These are phyloP conservation scores for Trematomus loennbergii DNA, from an alignment of 2,113 vertebrate genomes.

Conservation along the genomic window DNA sequence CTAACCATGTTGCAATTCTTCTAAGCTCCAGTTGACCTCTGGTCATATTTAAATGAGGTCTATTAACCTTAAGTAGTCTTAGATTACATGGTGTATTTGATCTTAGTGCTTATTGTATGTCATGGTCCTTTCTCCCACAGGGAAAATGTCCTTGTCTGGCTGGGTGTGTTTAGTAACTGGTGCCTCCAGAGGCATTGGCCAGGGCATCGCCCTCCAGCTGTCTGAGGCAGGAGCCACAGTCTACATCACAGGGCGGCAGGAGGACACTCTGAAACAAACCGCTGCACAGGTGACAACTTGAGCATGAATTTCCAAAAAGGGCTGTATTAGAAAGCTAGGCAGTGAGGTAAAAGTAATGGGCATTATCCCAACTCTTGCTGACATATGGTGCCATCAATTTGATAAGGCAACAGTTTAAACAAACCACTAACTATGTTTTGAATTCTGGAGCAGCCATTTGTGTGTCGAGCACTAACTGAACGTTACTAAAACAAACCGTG, in stretches of 20 bases:
- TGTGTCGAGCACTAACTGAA: too few relatives aligned
- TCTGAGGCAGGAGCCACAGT: conserved; percentile 88
- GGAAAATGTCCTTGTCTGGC: conserved; percentile 79
- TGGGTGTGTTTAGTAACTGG: conserved; percentile 90
- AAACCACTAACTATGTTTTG: too few relatives aligned
- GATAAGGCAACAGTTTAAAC: too few relatives aligned
- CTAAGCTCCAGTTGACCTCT: not conserved
- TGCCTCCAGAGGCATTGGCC: conserved; percentile 90
- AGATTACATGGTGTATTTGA: not conserved
- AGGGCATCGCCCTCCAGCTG: conserved; percentile 88
- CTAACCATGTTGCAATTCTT: not conserved
- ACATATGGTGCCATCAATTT: not conserved
- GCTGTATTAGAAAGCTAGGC: not conserved
- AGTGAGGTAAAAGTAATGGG: not conserved
- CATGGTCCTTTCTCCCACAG: not conserved
- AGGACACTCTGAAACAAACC: conserved; percentile 78
- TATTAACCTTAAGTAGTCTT: not conserved
- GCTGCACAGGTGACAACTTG: conserved; percentile 80
- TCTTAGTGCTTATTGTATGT: not conserved
- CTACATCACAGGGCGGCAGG: conserved; percentile 88
- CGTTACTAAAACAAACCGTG: too few relatives aligned
- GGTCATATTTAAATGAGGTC: not conserved
- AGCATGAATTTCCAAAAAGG: not conserved
- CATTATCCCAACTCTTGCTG: not conserved
- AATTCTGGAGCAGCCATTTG: too few relatives aligned